Conservation (phyloP, 2,113 vertebrate species). For the Chaenogobius annularis region DNA sequence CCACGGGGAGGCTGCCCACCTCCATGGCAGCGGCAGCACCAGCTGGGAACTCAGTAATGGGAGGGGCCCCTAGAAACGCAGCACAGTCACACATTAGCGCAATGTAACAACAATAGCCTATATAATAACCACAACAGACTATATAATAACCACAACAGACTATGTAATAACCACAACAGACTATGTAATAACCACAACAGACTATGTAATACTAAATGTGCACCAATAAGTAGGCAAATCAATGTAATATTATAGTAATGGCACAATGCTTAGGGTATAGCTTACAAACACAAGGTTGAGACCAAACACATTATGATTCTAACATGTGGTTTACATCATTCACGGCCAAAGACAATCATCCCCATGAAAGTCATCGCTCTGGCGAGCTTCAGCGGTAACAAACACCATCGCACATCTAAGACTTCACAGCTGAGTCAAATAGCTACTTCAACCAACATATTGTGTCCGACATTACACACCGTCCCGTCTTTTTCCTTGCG, state of each 20-base stretch:
- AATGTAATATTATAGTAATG: too few relatives aligned
- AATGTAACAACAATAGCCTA: background rate
- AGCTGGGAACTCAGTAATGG: conserved; percentile 18
- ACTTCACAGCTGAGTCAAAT: conserved; percentile 7
- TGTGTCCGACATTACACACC: conserved; percentile 1
- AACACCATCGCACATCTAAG: background rate
- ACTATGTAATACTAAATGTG: too few relatives aligned
- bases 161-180: too few relatives aligned
- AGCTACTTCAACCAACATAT: conserved; percentile 3
- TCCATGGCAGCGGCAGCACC: conserved; percentile 77
- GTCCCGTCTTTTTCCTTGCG: background rate
- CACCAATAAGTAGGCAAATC: too few relatives aligned
- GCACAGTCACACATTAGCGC: conserved; percentile 2
- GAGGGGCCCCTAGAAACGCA: conserved; percentile 46
- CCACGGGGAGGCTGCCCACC: conserved; percentile 75
- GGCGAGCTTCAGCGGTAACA: conserved; percentile 10
- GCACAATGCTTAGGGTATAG: too few relatives aligned
- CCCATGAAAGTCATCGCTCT: background rate
- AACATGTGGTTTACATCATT: background rate
- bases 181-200: too few relatives aligned
- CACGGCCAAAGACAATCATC: background rate
- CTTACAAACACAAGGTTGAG: too few relatives aligned
- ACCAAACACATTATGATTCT: background rate
- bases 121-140: too few relatives aligned
- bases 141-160: too few relatives aligned